These are phyloP conservation scores for Lypha dubia DNA, from an alignment of 2,888 invertebrate genomes.

Conservation along the genomic window DNA sequence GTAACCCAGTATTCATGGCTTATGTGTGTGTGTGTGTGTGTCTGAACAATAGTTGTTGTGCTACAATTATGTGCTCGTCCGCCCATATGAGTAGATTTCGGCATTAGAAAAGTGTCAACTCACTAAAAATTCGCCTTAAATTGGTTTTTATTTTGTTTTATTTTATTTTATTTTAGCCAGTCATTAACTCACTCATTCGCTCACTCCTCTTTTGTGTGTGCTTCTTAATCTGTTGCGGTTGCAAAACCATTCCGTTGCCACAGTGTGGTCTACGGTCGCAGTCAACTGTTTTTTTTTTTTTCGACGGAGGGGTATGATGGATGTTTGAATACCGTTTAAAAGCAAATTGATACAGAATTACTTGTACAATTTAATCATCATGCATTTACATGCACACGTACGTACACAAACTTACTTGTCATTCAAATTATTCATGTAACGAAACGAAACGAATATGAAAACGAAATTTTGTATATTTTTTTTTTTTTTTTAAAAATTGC, in stretches of 20 bases:
- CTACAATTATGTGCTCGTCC: constrained; percentile 8
- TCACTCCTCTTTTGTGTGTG: constrained; percentile 13
- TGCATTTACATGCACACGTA: too few relatives aligned
- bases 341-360: constrained; percentile 35
- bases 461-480: not conserved
- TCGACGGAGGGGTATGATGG: constrained; percentile 41
- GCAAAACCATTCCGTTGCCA: constrained; percentile 1
- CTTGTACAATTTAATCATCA: constrained; percentile 21
- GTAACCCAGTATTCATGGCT: not conserved
- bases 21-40: not conserved
- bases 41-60: constrained; percentile 10
- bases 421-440: constrained; percentile 48
- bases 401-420: constrained; percentile 49
- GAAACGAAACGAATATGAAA: too few relatives aligned
- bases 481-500: not conserved
- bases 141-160: constrained; percentile 16
- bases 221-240: constrained; percentile 61
- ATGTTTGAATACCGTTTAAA: constrained; percentile 31
- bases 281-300: constrained; percentile 52
- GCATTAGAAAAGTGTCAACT: constrained; percentile 55
- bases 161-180: constrained; percentile 17
- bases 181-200: constrained; percentile 1
- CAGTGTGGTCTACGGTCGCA: constrained; percentile 28
- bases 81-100: not conserved
- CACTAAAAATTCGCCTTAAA: constrained; percentile 23